These are phyloP conservation scores for Pogonocichla stellata DNA, from an alignment of 2,113 vertebrate species.

Conservation along the genomic window DNA sequence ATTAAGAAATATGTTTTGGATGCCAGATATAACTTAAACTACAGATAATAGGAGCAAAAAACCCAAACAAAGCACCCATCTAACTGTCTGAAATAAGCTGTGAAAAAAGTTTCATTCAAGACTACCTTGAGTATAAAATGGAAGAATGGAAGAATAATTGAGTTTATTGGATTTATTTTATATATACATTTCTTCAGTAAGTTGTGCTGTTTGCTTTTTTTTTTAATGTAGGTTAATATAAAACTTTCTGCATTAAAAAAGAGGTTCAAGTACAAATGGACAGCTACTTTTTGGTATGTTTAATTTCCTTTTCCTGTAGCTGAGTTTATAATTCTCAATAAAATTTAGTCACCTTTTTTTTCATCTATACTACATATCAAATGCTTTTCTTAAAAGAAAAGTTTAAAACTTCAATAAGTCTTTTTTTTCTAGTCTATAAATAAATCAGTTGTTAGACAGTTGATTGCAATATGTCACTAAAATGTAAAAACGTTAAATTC, in stretches of 20 bases:
- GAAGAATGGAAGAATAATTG: neutral
- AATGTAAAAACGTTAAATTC: neutral
- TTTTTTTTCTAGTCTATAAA: slow-evolving; percentile 6
- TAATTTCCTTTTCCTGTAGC: neutral
- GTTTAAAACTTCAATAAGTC: neutral
- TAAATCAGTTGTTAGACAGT: neutral
- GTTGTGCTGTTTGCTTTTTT: neutral
- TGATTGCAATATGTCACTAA: neutral
- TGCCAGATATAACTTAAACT: neutral
- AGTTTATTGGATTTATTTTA: neutral
- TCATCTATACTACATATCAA: neutral
- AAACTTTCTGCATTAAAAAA: neutral
- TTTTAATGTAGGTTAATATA: neutral
- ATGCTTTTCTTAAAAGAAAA: neutral
- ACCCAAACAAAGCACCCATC: neutral
- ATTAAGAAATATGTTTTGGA: neutral
- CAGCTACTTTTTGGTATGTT: neutral
- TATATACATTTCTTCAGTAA: neutral
- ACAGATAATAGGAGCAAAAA: neutral
- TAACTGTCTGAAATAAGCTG: neutral
- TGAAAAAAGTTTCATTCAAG: neutral
- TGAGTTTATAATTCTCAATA: neutral
- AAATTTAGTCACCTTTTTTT: neutral
- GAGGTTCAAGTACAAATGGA: neutral
- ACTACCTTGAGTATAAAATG: neutral